Evolutionary conservation across 2,888 invertebrate genomes (phyloP), one percentile per base, ranked within the genome.

Genomic region (Phasia obesa): DNA sequence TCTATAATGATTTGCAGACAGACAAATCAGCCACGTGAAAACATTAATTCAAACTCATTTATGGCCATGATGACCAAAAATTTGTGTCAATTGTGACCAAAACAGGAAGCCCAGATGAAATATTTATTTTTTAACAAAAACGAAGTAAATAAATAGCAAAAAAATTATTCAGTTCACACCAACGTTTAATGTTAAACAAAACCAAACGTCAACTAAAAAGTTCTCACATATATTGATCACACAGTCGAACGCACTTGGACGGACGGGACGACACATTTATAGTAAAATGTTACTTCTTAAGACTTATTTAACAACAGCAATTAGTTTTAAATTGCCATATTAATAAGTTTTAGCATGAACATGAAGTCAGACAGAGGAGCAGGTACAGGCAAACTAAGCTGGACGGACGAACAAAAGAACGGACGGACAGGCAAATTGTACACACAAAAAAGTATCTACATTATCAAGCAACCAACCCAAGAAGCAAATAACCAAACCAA

Each of bases 261-360:
- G 44, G 19, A 65, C 49, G n/a, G 7, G 17, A 25, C 47, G 62
- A 65, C 59, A 80, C 60, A 80, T 80, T 74, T 80, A 80, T 62
- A 80, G 78, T 71, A 79, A 83, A 70, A 83, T 60, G 71, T 83
- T 83, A 79, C 79, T 76, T 83, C 79, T 83, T 83, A 76, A 83
- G 83, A 71, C 76, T 83, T 83, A 76, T 79, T 83, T 79, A 83
- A 83, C 75, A 83, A 79, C 83, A 83, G 83, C 83, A 83, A 83
- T 83, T 83, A 83, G 83, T 83, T 79, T 76, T 71, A 83, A 83
- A 83, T 79, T 79, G 83, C 83, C 83, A 83, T 79, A 83, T 83
- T 83, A 83, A 83, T 83, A 76, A 75, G 70, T 79, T 79, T 79
- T 73, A 73, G 71, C 76, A 74, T 82, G 75, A 79, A 71, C 78